Conservation (phyloP, 1,140 invertebrate species). For the Apis florea region DNA sequence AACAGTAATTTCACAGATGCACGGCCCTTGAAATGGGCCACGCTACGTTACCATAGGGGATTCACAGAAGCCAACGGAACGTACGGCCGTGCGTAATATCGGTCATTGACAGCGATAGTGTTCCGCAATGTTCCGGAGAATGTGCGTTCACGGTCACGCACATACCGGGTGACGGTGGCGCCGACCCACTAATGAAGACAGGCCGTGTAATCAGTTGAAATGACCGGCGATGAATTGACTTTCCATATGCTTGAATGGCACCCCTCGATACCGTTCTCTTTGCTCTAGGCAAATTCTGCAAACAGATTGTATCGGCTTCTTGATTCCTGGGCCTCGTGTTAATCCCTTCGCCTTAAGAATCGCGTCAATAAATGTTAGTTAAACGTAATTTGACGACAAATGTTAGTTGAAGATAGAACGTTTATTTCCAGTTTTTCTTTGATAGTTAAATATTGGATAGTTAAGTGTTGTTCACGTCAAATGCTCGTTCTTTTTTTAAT, state of each 20-base stretch:
- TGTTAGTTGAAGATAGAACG: no score
- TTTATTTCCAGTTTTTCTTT: no score
- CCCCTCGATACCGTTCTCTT: not conserved
- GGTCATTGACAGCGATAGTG: constrained; percentile 75
- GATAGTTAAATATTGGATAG: no score
- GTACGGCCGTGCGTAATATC: constrained; percentile 70
- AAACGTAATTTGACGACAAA: no score
- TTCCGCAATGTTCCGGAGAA: constrained; percentile 67
- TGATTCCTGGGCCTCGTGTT: not conserved
- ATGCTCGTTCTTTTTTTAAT: no score
- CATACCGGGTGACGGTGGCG: constrained; percentile 54
- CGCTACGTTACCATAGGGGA: constrained; percentile 65
- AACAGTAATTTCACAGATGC: constrained; percentile 66
- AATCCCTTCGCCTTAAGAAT: not conserved
- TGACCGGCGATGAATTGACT: constrained; percentile 10
- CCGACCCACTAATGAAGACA: constrained; percentile 53
- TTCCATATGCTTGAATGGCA: not conserved
- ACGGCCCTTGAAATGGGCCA: constrained; percentile 61
- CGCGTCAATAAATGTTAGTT: no score
- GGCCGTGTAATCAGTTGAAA: constrained; percentile 25
- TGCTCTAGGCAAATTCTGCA: not conserved
- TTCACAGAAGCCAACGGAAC: constrained; percentile 61
- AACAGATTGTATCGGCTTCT: not conserved
- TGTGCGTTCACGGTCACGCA: constrained; percentile 70
- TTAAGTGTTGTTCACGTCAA: no score